Conservation (phyloP, 1,140 invertebrate genomes). For the Sitobion miscanthi region DNA sequence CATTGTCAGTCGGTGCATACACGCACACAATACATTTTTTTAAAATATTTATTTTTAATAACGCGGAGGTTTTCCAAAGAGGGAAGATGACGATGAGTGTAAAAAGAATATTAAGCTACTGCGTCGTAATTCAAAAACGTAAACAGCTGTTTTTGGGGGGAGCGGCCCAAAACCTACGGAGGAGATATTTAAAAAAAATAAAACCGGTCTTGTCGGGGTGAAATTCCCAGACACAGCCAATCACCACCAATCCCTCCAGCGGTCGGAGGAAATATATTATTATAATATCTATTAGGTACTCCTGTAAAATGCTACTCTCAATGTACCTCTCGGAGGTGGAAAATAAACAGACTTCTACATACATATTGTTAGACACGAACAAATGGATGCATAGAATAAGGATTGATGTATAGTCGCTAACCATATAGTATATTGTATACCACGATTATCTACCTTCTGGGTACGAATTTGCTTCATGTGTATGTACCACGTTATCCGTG, state of each 20-base stretch:
- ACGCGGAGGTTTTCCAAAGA: not conserved
- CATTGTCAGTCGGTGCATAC: not conserved
- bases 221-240: slow-evolving; percentile 48
- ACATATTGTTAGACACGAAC: not conserved
- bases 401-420: not conserved
- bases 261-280: not conserved
- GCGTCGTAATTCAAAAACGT: not conserved
- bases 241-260: not conserved
- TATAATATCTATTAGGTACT: not conserved
- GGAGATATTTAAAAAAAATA: slow-evolving; percentile 13
- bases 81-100: not conserved
- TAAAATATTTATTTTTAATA: not conserved
- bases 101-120: slow-evolving; percentile 13
- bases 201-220: slow-evolving; percentile 44
- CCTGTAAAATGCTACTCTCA: not conserved
- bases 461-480: not conserved
- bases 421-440: not conserved
- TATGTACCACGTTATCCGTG: not conserved
- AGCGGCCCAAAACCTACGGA: not conserved
- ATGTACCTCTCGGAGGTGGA: not conserved
- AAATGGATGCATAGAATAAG: not conserved
- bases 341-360: not conserved
- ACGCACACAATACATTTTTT: not conserved
- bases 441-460: not conserved
- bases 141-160: slow-evolving; percentile 47